Evolutionary conservation across 1,140 invertebrate species (phyloP).

Genomic region (Drosophila arizonae): DNA sequence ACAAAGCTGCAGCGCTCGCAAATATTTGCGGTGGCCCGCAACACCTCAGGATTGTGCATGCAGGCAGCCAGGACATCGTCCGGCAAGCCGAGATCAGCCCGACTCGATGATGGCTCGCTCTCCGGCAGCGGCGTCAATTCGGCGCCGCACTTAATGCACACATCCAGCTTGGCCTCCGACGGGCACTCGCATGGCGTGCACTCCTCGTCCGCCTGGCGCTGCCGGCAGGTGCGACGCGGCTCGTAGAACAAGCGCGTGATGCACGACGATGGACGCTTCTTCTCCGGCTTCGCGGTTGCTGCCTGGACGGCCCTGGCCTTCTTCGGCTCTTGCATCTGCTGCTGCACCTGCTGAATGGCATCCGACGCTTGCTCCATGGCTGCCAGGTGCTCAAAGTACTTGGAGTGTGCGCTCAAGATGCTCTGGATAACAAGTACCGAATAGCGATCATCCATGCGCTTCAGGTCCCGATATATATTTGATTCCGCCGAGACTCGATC

Average conservation of each 20-base stretch:
- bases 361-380: not conserved
- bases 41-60: constrained; percentile 26
- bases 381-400: not conserved
- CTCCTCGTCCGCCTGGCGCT: not conserved
- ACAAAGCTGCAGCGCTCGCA: constrained; percentile 46
- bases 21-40: constrained; percentile 15
- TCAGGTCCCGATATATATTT: not conserved
- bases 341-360: not conserved
- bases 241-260: constrained; percentile 34
- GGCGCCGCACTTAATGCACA: not conserved
- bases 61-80: constrained; percentile 43
- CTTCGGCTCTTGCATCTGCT: not conserved
- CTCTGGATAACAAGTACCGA: not conserved
- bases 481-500: not conserved
- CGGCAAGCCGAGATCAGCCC: constrained; percentile 11
- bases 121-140: not conserved
- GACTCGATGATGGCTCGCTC: not conserved
- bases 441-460: constrained; percentile 13
- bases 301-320: not conserved
- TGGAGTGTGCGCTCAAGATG: not conserved
- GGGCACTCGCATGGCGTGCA: not conserved
- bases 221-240: constrained; percentile 45
- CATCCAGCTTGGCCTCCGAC: not conserved
- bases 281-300: too few relatives aligned
- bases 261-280: not conserved